Evolutionary conservation across 2,113 vertebrate species (phyloP).

Genomic region (Psettodes erumei): DNA sequence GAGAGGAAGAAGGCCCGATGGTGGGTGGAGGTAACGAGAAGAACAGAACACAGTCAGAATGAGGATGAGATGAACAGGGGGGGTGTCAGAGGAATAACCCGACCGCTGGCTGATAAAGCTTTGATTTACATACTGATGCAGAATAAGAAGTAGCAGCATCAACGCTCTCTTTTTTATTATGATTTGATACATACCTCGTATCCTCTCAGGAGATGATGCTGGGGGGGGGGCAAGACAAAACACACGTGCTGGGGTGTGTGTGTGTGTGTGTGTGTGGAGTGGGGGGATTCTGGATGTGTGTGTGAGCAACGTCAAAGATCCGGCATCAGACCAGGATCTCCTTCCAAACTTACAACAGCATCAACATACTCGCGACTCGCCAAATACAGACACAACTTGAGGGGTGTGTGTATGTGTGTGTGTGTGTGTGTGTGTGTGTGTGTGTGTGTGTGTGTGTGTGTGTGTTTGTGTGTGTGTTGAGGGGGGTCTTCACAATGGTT

Average conservation of each 20-base stretch:
- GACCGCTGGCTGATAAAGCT: conserved; percentile 9
- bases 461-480: no score
- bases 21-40: not conserved
- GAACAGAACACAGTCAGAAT: not conserved
- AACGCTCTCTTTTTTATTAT: not conserved
- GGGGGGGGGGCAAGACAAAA: not conserved
- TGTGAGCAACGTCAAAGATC: no score
- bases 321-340: no score
- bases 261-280: not conserved
- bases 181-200: not conserved
- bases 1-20: no score
- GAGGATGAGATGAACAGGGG: conserved; percentile 29
- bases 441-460: not conserved
- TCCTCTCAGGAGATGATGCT: not conserved
- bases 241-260: not conserved
- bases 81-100: conserved; percentile 31
- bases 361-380: no score
- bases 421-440: not conserved
- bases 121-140: conserved; percentile 33
- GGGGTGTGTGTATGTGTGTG: not conserved
- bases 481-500: not conserved
- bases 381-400: no score
- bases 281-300: not conserved
- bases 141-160: conserved; percentile 10
- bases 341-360: no score